Evolutionary conservation across 2,797 vertebrate species (phyloP), one percentile per base, ranked within the genome.

Genomic region (Picus viridis): DNA sequence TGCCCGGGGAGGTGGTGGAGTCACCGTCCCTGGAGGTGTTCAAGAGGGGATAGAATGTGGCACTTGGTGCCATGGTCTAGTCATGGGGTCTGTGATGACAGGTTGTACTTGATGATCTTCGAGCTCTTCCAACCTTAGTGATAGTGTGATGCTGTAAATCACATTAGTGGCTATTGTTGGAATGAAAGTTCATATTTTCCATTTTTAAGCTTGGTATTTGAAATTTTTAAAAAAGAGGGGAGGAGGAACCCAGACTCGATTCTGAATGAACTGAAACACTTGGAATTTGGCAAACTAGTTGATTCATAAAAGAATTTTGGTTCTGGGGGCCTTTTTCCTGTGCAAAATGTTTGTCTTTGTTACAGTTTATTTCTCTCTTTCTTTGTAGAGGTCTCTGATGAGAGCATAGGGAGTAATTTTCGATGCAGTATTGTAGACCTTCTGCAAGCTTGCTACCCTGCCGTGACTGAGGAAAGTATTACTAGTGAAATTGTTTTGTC

Each of bases 391-490:
- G 61, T 83, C 51, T 87, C 77, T 10, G 98, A 98, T 71, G 99
- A 99, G 41, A 99, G 98, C 91, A 96, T 89, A 63, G 88, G 94
- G 32, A 96, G 93, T 36, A 95, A 98, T 3, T 98, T 98, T 22
- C 98, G 98, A 64, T 98, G 98, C 97, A 99, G 98, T 92, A 96
- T 98, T 86, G 98, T 98, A 79, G 99, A 99, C 51, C 98, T 99
- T 54, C 97, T 99, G 45, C 98, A 99, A 91, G 97, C 96, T 89
- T 99, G 98, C 95, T 98, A 98, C 95, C 97, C 98, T 0, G 82
- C 94, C 18, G 97, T 99, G 63, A 98, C 96, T 0, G 99, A 99
- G 81, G 99, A 99, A 79, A 96, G 96, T 91, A 98, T 99, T 34
- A 91, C 97, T 14, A 95, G 96, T 53, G 97, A 98, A 9, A 96